Conservation (phyloP, 2,113 vertebrate species). For the Gambusia holbrooki region DNA sequence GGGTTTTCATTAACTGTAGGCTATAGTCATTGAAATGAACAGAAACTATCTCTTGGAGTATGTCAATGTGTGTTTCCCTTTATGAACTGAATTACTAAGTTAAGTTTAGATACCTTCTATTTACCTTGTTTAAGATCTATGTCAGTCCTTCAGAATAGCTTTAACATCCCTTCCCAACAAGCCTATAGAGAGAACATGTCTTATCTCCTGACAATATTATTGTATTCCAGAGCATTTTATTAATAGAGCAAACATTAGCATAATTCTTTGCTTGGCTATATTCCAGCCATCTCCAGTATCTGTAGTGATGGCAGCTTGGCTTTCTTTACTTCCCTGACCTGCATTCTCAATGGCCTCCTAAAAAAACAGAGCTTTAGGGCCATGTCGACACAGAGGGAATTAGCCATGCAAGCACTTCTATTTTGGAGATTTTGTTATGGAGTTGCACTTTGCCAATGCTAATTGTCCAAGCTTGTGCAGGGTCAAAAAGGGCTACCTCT, state of each 20-base stretch:
- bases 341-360: conserved; percentile 64
- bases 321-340: conserved; percentile 60
- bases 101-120: too few relatives aligned
- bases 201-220: conserved; percentile 64
- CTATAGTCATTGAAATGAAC: too few relatives aligned
- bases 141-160: too few relatives aligned
- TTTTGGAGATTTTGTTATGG: conserved; percentile 75
- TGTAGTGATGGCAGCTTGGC: conserved; percentile 60
- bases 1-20: too few relatives aligned
- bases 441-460: conserved; percentile 74
- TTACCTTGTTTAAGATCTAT: too few relatives aligned
- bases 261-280: conserved; percentile 71
- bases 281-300: conserved; percentile 70
- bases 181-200: conserved; percentile 50
- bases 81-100: too few relatives aligned
- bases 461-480: conserved; percentile 65
- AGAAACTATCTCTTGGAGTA: too few relatives aligned
- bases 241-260: conserved; percentile 77
- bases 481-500: conserved; percentile 61
- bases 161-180: conserved; percentile 47
- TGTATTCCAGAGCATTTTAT: conserved; percentile 70
- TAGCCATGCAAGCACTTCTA: conserved; percentile 63
- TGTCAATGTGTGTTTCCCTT: too few relatives aligned
- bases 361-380: conserved; percentile 17
- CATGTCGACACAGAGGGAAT: conserved; percentile 40